Conservation (phyloP, 2,113 vertebrate species). For the Sylvia atricapilla region DNA sequence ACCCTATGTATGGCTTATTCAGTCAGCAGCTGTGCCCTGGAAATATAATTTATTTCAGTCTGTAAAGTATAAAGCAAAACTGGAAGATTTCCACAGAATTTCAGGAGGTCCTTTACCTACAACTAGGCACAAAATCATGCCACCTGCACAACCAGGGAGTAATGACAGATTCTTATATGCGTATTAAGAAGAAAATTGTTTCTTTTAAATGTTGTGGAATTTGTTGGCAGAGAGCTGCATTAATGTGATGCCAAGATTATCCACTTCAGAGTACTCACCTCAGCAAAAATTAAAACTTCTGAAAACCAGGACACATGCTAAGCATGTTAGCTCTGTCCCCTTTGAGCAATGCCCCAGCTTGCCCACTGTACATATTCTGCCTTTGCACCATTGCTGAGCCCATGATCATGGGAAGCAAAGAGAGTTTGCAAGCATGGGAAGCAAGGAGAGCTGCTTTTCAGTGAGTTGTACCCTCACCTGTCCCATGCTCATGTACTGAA, state of each 20-base stretch:
- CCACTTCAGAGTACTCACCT: background rate
- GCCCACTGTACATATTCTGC: background rate
- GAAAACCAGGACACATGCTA: background rate
- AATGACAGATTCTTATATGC: background rate
- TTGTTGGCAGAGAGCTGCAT: background rate
- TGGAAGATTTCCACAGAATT: background rate
- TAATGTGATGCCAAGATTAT: background rate
- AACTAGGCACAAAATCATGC: background rate
- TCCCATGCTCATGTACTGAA: background rate
- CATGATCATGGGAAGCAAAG: background rate
- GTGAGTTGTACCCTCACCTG: background rate
- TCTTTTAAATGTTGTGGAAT: background rate
- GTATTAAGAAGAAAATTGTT: background rate
- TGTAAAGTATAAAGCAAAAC: background rate
- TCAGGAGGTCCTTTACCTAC: background rate
- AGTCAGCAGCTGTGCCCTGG: background rate
- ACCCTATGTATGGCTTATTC: accelerated
- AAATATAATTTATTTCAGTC: background rate
- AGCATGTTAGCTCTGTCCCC: background rate
- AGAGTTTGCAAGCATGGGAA: background rate
- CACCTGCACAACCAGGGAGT: background rate
- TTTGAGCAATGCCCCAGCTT: background rate
- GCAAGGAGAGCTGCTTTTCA: background rate
- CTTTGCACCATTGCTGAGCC: background rate
- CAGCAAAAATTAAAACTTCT: background rate